A percentile compares a stretch with the other conserved stretches of the same genome.
These are phyloP conservation scores for Drosophila fulvimacula DNA, from an alignment of 2,888 invertebrate genomes.

Conservation along the genomic window DNA sequence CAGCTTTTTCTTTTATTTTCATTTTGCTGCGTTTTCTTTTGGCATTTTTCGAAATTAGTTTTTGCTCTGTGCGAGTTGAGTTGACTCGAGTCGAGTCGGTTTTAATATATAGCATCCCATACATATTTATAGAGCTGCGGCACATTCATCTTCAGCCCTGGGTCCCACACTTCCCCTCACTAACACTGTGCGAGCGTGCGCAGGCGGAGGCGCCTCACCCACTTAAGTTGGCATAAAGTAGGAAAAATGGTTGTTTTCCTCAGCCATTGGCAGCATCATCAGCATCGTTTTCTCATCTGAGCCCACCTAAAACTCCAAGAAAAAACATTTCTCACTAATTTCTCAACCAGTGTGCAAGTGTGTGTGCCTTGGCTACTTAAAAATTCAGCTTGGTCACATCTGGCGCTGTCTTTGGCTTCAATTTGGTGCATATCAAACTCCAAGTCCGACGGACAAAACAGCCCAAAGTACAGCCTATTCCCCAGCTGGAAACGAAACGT, in stretches of 20 bases:
- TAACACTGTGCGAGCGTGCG: slow-evolving; percentile 35
- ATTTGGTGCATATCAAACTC: slow-evolving; percentile 22
- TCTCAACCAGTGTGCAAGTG: slow-evolving; percentile 25
- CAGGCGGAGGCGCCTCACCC: slow-evolving; percentile 60
- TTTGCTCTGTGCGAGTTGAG: slow-evolving; percentile 73
- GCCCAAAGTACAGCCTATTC: slow-evolving; percentile 8
- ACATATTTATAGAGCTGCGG: slow-evolving; percentile 82
- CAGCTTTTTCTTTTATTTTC: slow-evolving; percentile 64
- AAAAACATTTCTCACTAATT: slow-evolving; percentile 57
- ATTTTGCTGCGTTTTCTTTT: slow-evolving; percentile 77
- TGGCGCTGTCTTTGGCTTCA: slow-evolving; percentile 54
- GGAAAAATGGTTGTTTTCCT: slow-evolving; percentile 67
- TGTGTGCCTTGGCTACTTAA: slow-evolving; percentile 51
- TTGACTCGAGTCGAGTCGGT: slow-evolving; percentile 74
- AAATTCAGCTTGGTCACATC: slow-evolving; percentile 68
- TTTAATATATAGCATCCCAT: slow-evolving; percentile 82
- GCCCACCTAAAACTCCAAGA: slow-evolving; percentile 46
- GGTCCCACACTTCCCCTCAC: slow-evolving; percentile 16
- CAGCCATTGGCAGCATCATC: slow-evolving; percentile 67
- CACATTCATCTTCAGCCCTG: slow-evolving; percentile 79
- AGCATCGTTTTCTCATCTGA: slow-evolving; percentile 50
- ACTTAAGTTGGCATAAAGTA: slow-evolving; percentile 76
- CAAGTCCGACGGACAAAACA: slow-evolving; percentile 18
- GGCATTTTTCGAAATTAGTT: slow-evolving; percentile 83
- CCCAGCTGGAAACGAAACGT: slow-evolving; percentile 10